Conservation (phyloP, 2,888 invertebrate genomes). For the Sinelater perroti region DNA sequence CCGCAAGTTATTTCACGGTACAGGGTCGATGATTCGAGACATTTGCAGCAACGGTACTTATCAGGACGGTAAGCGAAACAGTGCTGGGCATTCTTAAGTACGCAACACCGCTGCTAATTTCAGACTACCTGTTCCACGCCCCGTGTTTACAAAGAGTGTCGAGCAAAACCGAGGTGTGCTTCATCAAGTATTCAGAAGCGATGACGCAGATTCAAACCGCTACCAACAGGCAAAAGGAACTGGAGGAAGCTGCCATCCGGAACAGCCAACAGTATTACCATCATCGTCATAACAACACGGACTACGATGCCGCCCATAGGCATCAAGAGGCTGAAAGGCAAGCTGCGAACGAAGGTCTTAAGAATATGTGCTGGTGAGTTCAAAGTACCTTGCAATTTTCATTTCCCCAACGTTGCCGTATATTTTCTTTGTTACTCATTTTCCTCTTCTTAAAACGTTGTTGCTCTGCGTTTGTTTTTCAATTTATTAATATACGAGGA, state of each 20-base stretch:
- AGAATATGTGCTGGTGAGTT: slow-evolving; percentile 65
- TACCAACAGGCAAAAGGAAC: slow-evolving; percentile 47
- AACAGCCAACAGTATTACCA: slow-evolving; percentile 30
- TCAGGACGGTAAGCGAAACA: slow-evolving; percentile 72
- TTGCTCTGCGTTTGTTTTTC: too few species aligned
- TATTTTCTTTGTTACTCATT: too few species aligned
- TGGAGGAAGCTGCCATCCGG: slow-evolving; percentile 37
- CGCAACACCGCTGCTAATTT: too few species aligned
- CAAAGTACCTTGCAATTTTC: too few species aligned
- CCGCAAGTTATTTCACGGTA: slow-evolving; percentile 76
- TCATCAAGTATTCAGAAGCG: slow-evolving; percentile 74
- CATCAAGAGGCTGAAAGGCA: slow-evolving; percentile 56
- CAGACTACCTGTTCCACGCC: slow-evolving; percentile 78
- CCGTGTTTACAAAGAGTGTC: slow-evolving; percentile 80
- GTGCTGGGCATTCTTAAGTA: too few species aligned
- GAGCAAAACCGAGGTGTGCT: slow-evolving; percentile 77
- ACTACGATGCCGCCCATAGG: slow-evolving; percentile 19
- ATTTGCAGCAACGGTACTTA: slow-evolving; percentile 79
- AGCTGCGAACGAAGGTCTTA: slow-evolving; percentile 58
- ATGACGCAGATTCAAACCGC: slow-evolving; percentile 66
- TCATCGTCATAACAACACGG: slow-evolving; percentile 23
- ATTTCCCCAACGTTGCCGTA: too few species aligned
- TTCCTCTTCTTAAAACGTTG: too few species aligned
- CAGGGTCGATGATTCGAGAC: slow-evolving; percentile 78
- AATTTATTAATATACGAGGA: too few species aligned